Conservation (phyloP, 1,140 invertebrate species). For the Drosophila tropicalis region DNA sequence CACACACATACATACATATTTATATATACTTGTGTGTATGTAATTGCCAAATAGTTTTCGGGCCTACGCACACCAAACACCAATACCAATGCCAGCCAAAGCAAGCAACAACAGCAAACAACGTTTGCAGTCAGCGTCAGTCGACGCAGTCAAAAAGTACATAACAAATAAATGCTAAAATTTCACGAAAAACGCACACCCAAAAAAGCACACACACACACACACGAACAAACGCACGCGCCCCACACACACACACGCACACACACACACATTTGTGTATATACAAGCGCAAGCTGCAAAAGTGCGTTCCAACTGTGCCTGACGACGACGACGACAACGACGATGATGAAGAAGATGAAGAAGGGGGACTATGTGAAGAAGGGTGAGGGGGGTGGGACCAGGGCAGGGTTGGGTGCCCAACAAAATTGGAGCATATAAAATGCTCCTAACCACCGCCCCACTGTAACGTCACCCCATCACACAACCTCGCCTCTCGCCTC, state of each 20-base stretch:
- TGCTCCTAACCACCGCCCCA: slow-evolving; percentile 32
- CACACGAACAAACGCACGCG: slow-evolving; percentile 47
- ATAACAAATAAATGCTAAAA: slow-evolving; percentile 82
- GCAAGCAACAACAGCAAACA: slow-evolving; percentile 37
- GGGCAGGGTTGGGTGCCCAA: slow-evolving; percentile 51
- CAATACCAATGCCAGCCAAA: slow-evolving; percentile 15
- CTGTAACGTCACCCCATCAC: slow-evolving; percentile 15
- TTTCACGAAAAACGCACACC: slow-evolving; percentile 76
- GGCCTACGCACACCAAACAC: slow-evolving; percentile 66
- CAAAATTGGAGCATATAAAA: slow-evolving; percentile 76
- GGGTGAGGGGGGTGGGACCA: slow-evolving; percentile 15
- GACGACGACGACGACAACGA: not conserved
- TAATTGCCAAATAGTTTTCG: slow-evolving; percentile 77
- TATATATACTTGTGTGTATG: slow-evolving; percentile 53
- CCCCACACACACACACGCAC: slow-evolving; percentile 40
- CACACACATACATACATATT: slow-evolving; percentile 22
- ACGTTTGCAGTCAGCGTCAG: slow-evolving; percentile 50
- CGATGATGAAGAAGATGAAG: no score
- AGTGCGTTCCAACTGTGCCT: slow-evolving; percentile 58
- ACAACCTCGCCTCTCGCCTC: no score
- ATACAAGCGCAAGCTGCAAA: slow-evolving; percentile 77
- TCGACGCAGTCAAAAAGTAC: slow-evolving; percentile 59
- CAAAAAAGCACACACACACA: slow-evolving; percentile 60
- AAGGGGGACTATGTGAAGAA: not conserved
- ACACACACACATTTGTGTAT: slow-evolving; percentile 22